Base-by-base conservation (phyloP, 2,888 invertebrate genomes). In the Selenia dentaria region DNA sequence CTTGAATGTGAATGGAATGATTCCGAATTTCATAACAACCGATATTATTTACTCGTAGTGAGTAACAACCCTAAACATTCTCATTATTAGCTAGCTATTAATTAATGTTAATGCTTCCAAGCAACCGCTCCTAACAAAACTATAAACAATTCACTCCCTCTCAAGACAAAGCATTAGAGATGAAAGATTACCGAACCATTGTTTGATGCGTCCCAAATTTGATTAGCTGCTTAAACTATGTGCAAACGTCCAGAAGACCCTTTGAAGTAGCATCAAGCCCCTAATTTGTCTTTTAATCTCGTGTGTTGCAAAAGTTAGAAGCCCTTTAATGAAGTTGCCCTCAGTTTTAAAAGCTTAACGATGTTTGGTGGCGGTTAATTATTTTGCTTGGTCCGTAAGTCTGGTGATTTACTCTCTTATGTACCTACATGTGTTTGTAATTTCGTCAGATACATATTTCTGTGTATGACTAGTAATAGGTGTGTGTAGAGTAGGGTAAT, bases 161-260 rank as follows among this genome's bases (percentile, higher is more conserved):
- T 39, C 37, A 49, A 54, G 41, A 51, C 48, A 51, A 69, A 70
- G 65, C 65, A 62, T 59, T 63, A 56, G 34, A 65, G 70, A 72
- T 71, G 59, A 68, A 72, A 75, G 71, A 73, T 74, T 68, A 65
- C 55, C 48, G 51, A 64, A 55, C 60, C 70, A 67, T 68, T 73
- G 73, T 73, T 70, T 71, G 64, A 57, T 69, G 66, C 65, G 62
- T 35, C 63, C 64, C 61, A 67, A 74, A 80, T 79, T 77, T 77
- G 70, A 80, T 79, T 77, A 76, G 67, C 70, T 72, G 63, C 61
- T 73, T 59, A 74, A 78, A 77, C 74, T 76, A 74, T 73, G 76
- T 67, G 72, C 74, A 66, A 59, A 63, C 64, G 65, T 63, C 69
- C 69, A 68, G 70, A 68, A 73, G 68, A 62, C 67, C 74, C 74